phyloP scores from a whole-genome alignment of 2,888 invertebrate species.

The Ornithoptera alexandrae region DNA sequence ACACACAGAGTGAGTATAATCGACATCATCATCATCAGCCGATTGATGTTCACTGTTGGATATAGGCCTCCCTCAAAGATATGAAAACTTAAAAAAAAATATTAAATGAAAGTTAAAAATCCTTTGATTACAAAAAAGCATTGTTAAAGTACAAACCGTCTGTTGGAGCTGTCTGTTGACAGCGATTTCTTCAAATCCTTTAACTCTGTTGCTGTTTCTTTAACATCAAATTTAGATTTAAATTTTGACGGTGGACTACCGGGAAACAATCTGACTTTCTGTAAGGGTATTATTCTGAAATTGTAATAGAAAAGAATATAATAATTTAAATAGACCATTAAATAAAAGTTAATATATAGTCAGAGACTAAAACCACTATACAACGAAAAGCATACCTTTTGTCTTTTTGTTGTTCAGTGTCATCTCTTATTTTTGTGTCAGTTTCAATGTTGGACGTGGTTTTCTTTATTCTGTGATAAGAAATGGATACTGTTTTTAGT shows the following conservation, averaged over 20 bases:
- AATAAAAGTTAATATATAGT: not conserved
- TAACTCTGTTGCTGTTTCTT: constrained; percentile 50
- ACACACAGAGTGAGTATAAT: no score
- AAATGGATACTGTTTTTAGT: not conserved
- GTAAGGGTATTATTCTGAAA: constrained; percentile 38
- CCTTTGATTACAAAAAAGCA: not conserved
- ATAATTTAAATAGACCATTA: not conserved
- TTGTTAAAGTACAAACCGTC: constrained; percentile 39
- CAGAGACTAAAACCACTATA: not conserved
- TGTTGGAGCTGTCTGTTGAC: constrained; percentile 38
- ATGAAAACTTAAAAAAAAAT: no score
- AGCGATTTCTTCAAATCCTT: constrained; percentile 47
- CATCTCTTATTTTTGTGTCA: constrained; percentile 46
- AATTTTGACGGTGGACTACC: constrained; percentile 40
- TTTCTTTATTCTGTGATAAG: constrained; percentile 42
- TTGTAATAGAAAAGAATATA: not conserved
- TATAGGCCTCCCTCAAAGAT: no score
- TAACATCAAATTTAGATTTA: constrained; percentile 37
- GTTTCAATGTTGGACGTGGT: constrained; percentile 49
- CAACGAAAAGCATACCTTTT: constrained; percentile 40
- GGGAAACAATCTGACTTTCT: constrained; percentile 49
- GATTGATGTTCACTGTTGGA: no score
- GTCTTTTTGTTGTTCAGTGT: constrained; percentile 36
- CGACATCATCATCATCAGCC: no score
- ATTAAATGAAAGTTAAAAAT: not conserved